These are phyloP conservation scores for Pristionchus entomophagus DNA, from an alignment of 2,888 invertebrate genomes.

Conservation along the genomic window DNA sequence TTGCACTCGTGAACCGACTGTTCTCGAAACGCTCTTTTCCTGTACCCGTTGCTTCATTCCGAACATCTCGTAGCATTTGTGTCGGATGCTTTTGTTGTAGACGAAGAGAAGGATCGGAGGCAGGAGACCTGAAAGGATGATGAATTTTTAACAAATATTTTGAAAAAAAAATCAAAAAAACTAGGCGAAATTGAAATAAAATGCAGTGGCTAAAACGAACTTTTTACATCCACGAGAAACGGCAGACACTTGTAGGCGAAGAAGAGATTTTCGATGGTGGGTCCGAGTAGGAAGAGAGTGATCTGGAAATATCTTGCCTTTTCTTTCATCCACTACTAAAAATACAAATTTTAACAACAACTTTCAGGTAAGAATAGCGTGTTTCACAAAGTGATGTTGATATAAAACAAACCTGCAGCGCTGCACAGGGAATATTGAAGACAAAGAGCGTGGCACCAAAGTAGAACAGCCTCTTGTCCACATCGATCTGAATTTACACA, in stretches of 20 bases:
- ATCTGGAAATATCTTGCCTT: not conserved
- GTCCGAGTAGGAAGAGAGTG: constrained; percentile 1
- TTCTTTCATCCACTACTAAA: no score
- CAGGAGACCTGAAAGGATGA: constrained; percentile 10
- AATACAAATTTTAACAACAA: no score
- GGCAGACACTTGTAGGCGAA: constrained; percentile 34
- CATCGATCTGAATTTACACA: not conserved
- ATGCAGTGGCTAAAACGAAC: not conserved
- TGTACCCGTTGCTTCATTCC: not conserved
- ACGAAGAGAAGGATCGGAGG: constrained; percentile 44
- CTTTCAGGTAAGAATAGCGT: no score
- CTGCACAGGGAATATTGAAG: constrained; percentile 38
- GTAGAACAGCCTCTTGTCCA: constrained; percentile 45
- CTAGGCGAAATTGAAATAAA: not conserved
- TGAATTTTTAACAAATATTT: not conserved
- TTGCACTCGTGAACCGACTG: not conserved
- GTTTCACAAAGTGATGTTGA: not conserved
- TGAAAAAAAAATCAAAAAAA: not conserved
- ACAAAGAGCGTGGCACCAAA: constrained; percentile 38
- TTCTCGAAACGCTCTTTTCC: not conserved
- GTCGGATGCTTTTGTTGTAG: constrained; percentile 11
- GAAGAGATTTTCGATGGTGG: constrained; percentile 1
- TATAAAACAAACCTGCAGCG: not conserved
- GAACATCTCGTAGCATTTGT: not conserved
- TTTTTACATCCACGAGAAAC: constrained; percentile 39